Percentiles rank a stretch among this genome's conserved stretches.
Conservation (phyloP, 2,888 invertebrate genomes). For the Eubasilissa splendida region DNA sequence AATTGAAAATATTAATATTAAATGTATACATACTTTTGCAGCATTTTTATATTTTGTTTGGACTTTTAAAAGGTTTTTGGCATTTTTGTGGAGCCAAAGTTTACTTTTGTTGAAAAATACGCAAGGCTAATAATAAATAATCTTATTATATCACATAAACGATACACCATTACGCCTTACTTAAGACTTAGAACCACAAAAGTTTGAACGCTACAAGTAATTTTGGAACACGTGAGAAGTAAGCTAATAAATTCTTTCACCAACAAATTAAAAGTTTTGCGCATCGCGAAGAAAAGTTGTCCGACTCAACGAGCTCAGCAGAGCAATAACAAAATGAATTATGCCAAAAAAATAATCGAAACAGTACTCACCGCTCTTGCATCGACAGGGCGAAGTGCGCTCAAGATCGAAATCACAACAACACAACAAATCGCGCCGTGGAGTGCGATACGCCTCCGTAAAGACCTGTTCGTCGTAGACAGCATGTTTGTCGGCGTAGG, state of each 20-base stretch:
- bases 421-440: constrained; percentile 46
- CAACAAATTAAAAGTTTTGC: constrained; percentile 6
- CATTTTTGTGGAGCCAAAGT: too few relatives aligned
- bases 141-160: too few relatives aligned
- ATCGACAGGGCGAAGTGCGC: constrained; percentile 24
- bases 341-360: not conserved
- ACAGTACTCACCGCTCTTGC: constrained; percentile 46
- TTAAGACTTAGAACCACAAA: too few relatives aligned
- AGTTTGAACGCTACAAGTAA: too few relatives aligned
- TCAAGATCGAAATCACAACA: constrained; percentile 44
- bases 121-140: too few relatives aligned
- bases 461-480: constrained; percentile 32
- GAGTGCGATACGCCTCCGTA: constrained; percentile 38
- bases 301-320: not conserved
- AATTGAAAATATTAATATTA: too few relatives aligned
- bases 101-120: too few relatives aligned
- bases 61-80: too few relatives aligned
- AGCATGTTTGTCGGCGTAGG: constrained; percentile 34
- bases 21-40: too few relatives aligned
- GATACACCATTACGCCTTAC: too few relatives aligned
- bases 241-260: constrained; percentile 1
- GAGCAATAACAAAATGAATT: not conserved
- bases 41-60: too few relatives aligned
- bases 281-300: constrained; percentile 18
- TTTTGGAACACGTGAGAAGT: too few relatives aligned